Evolutionary conservation across 2,888 invertebrate genomes (phyloP), one percentile per base, ranked within the genome.

Genomic region (Ptychoptera contaminata): DNA sequence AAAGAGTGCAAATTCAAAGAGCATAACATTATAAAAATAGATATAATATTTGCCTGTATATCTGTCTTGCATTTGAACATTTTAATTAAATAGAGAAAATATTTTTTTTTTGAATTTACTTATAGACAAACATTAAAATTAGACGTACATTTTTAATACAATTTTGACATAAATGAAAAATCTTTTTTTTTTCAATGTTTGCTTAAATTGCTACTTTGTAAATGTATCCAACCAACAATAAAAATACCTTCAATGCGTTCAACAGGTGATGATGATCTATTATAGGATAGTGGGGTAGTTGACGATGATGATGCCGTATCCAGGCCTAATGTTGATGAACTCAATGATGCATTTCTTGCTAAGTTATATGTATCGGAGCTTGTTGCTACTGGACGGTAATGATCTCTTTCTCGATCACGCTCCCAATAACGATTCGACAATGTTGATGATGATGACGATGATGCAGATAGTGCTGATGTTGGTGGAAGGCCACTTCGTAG

Each of bases 401-500:
- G 23, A 23, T 23, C 23, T 23, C 23, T 23, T 23, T 23, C 52
- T 48, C 56, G 54, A 16, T 65, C 66, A 44, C 65, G 59, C 46
- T 65, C 65, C 58, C 58, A 62, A 48, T 61, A 58, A 39, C 63
- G 59, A 16, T 12, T 43, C 29, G 32, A 23, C 4, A 34, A 2
- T 15, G 32, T 16, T n/a, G n/a, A n/a, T n/a, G n/a, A n/a, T n/a
- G n/a, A n/a, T n/a, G n/a, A n/a, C n/a, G n/a, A 23, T 23, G 23
- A 5, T 23, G 23, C 3, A 5, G 57, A 56, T 43, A 61, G 53
- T 32, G 61, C 59, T 14, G 65, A 61, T 44, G 65, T 63, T 44
- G 63, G 56, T 46, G 65, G 62, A 51, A 64, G 53, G 47, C 57
- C 58, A 46, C 56, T 60, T 46, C 65, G 54, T 39, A 50, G 48